Evolutionary conservation across 2,888 invertebrate species (phyloP).

Genomic region (Crepidodera aurea): DNA sequence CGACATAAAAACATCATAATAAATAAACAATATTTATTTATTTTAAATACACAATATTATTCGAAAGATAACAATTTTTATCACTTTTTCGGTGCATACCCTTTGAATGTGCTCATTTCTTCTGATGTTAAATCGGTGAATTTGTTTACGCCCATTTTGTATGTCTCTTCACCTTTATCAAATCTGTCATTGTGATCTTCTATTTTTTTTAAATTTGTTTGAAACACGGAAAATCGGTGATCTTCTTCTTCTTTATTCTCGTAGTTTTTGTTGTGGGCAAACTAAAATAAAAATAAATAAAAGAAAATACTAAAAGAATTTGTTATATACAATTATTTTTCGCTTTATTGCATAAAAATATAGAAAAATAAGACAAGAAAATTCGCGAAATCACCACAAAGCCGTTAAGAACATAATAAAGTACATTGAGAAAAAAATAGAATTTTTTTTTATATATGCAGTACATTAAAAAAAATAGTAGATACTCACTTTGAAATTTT

Average conservation of each 20-base stretch:
- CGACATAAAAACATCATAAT: too few relatives aligned
- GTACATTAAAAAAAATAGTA: not conserved
- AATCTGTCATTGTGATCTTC: constrained; percentile 9
- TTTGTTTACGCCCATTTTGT: constrained; percentile 5
- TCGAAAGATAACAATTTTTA: not conserved
- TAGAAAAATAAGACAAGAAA: too few relatives aligned
- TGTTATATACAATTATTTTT: not conserved
- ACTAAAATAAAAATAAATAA: not conserved
- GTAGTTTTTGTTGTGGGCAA: constrained; percentile 1
- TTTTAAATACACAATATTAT: too few relatives aligned
- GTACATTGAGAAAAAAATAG: not conserved
- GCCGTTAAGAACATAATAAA: too few relatives aligned
- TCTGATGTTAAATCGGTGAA: constrained; percentile 2
- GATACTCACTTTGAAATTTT: not conserved
- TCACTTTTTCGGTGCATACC: not conserved
- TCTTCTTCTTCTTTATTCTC: not conserved
- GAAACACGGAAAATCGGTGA: not conserved
- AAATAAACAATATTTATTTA: too few relatives aligned
- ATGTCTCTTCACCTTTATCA: not conserved
- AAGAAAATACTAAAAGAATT: not conserved
- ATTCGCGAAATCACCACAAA: too few relatives aligned
- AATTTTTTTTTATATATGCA: too few relatives aligned
- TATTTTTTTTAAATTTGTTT: constrained; percentile 1
- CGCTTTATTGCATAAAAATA: too few relatives aligned
- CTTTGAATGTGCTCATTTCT: not conserved